Evolutionary conservation across 2,797 vertebrate genomes (phyloP).

Genomic region (Esox masquinongy): DNA sequence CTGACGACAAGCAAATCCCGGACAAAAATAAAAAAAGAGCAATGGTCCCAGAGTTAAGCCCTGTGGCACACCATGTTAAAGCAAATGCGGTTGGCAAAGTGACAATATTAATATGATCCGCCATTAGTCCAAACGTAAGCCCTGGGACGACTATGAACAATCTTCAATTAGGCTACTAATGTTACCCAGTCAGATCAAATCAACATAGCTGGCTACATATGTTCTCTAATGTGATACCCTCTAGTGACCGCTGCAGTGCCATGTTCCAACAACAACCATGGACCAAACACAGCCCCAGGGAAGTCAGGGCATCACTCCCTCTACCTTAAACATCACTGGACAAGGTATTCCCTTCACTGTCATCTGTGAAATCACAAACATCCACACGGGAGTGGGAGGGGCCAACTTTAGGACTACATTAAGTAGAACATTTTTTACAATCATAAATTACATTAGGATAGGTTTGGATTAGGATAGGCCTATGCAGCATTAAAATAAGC

Average conservation of each 20-base stretch:
- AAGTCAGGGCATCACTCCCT: slow-evolving; percentile 61
- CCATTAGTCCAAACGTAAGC: neutral
- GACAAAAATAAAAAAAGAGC: slow-evolving; percentile 21
- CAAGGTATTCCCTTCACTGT: slow-evolving; percentile 66
- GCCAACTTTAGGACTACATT: too few relatives aligned
- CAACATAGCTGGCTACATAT: neutral
- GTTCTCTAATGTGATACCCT: neutral
- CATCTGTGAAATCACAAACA: slow-evolving; percentile 59
- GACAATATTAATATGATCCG: slow-evolving; percentile 18
- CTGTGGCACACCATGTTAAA: slow-evolving; percentile 54
- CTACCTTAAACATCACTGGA: slow-evolving; percentile 49
- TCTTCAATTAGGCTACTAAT: neutral
- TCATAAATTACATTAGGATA: too few relatives aligned
- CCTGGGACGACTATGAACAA: neutral
- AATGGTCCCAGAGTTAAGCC: slow-evolving; percentile 52
- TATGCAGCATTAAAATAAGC: too few relatives aligned
- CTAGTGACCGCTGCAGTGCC: neutral
- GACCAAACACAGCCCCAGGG: slow-evolving; percentile 52
- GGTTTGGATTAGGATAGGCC: too few relatives aligned
- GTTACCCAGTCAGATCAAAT: neutral
- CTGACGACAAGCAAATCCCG: slow-evolving; percentile 54
- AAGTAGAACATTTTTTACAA: too few relatives aligned
- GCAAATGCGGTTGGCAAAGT: slow-evolving; percentile 6
- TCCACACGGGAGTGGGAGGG: slow-evolving; percentile 35
- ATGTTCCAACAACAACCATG: slow-evolving; percentile 5